A percentile compares a stretch with the other conserved stretches of the same genome.
These are phyloP conservation scores for Atta texana DNA, from an alignment of 1,140 invertebrate genomes.

Conservation along the genomic window DNA sequence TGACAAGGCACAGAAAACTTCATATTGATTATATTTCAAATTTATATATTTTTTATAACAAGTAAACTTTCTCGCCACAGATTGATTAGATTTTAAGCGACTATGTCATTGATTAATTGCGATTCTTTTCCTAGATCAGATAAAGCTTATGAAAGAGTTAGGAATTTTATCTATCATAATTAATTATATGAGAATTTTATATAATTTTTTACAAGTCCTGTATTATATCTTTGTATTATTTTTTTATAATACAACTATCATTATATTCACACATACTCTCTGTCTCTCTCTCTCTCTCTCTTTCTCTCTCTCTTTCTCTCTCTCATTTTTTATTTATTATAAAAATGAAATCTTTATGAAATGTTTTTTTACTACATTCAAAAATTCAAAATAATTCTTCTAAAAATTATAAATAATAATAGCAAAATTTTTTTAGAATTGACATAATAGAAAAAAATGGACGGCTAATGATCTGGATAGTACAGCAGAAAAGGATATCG, in stretches of 20 bases:
- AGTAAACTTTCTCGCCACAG: neutral
- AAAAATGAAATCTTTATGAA: neutral
- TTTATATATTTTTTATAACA: constrained; percentile 2
- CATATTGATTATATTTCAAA: constrained; percentile 2
- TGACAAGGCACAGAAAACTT: neutral
- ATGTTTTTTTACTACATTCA: neutral
- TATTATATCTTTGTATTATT: neutral
- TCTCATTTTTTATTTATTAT: neutral
- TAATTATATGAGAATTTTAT: constrained; percentile 31
- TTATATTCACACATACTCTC: neutral
- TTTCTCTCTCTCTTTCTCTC: too few relatives aligned
- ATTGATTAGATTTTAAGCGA: constrained; percentile 46
- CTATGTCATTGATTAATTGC: constrained; percentile 38
- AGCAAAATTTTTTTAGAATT: neutral
- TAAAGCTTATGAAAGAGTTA: constrained; percentile 16
- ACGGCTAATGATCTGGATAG: neutral
- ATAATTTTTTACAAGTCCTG: neutral
- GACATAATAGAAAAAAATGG: neutral
- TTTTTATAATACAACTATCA: neutral
- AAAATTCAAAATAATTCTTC: neutral
- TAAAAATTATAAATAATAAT: constrained; percentile 12
- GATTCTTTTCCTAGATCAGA: constrained; percentile 2
- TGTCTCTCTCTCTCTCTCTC: too few relatives aligned
- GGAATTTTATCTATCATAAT: constrained; percentile 14
- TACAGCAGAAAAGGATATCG: neutral